These are phyloP conservation scores for Manis crassicaudata DNA, from an alignment of 2,797 vertebrate species.

Conservation along the genomic window DNA sequence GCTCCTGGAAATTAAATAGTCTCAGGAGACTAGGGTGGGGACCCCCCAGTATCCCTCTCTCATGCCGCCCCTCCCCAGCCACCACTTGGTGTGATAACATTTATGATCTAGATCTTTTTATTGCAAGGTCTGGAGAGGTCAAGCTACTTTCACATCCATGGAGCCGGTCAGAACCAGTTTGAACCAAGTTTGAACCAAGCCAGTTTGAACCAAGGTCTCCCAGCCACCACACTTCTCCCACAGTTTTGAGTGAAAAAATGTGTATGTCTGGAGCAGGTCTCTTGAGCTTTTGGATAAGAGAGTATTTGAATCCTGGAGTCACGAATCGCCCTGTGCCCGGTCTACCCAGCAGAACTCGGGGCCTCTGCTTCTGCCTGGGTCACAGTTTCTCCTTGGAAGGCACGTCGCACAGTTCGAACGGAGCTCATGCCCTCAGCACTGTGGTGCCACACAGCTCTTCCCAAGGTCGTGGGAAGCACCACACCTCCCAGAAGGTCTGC, in stretches of 20 bases:
- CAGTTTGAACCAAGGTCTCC: not conserved
- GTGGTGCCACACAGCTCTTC: no score
- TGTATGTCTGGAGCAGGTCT: not conserved
- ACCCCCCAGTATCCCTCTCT: accelerated
- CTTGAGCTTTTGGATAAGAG: no score
- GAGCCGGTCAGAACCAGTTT: not conserved
- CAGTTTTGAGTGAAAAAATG: not conserved
- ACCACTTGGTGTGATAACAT: accelerated
- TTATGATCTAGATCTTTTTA: not conserved
- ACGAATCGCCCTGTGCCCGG: accelerated
- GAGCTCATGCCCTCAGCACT: not conserved
- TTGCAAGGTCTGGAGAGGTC: not conserved
- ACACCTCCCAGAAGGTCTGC: not conserved
- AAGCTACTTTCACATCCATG: accelerated
- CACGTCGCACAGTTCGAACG: not conserved
- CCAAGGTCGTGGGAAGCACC: no score
- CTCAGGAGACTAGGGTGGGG: accelerated
- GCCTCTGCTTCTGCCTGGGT: not conserved
- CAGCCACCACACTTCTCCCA: not conserved
- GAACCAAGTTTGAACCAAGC: not conserved
- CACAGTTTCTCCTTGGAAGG: not conserved
- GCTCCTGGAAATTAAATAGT: not conserved
- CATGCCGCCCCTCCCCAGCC: not conserved
- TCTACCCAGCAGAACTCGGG: no score
- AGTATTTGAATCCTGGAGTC: no score